Evolutionary conservation across 2,797 vertebrate species (phyloP), one percentile per base, ranked within the genome.

Genomic region (Triplophysa bombifrons): DNA sequence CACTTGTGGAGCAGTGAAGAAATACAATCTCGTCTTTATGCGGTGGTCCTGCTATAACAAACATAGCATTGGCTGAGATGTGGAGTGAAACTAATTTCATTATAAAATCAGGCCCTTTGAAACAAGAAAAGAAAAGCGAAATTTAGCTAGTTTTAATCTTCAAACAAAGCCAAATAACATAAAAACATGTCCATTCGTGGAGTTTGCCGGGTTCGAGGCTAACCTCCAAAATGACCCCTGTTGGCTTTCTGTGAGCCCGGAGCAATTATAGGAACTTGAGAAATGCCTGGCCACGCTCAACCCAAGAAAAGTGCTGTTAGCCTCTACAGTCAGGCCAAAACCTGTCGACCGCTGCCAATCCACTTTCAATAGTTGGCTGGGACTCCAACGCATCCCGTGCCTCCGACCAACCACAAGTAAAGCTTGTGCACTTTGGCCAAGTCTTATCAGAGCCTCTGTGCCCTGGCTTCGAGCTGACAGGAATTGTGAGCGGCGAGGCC

Each of bases 381-480:
- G 88, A 86, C 91, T 91, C 89, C 88, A 88, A 88, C 90, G 90
- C 91, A 93, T 93, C 92, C 92, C 92, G 89, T 93, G 93, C 91
- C 87, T 92, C 89, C 91, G 86, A 91, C 92, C 92, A 93, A 93
- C 91, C 92, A 92, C 88, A 92, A 93, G 90, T 93, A 94, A 94
- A 89, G 90, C 90, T 86, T 91, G 51, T 67, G 91, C 90, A 78
- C 70, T 83, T 80, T 85, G 58, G 74, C 67, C 68, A 70, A 81
- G 71, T 76, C 81, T 73, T 73, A 69, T 76, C 53, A 69, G 58
- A 50, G 41, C 48, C 6, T 64, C 19, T 74, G 8, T 67, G 61
- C 50, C 56, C 58, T 38, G 25, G 22, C 72, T 16, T 61, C 46
- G 34, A 44, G 46, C 48, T 78, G 25, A 72, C 70, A 72, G 22